Percentiles rank a stretch among this genome's conserved stretches.
Conservation (phyloP, 2,888 invertebrate species). For the Harmothoe impar region DNA sequence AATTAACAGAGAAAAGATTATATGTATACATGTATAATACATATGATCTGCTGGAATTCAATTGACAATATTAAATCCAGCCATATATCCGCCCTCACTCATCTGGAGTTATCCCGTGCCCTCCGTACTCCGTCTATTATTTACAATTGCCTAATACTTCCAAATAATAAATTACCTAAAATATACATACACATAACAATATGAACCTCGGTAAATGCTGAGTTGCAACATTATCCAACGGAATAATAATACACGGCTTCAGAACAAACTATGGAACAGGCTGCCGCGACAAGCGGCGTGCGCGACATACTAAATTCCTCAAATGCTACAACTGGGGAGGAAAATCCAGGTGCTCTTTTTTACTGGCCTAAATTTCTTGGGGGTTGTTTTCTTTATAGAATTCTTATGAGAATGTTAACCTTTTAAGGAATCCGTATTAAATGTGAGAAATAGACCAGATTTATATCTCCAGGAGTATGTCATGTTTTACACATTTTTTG, state of each 20-base stretch:
- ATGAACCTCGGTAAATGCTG: background rate
- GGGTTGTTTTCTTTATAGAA: no score
- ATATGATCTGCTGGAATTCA: no score
- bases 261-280: background rate
- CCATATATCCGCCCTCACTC: background rate
- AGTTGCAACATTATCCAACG: background rate
- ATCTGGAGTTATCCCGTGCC: background rate
- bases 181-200: conserved; percentile 15
- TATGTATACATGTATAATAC: no score
- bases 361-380: no score
- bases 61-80: background rate
- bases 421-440: no score
- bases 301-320: background rate
- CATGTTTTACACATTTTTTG: no score
- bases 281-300: background rate
- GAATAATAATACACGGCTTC: background rate
- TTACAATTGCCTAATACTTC: conserved; percentile 15
- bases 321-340: background rate
- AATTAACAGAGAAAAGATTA: no score
- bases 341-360: no score
- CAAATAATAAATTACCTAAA: conserved; percentile 38
- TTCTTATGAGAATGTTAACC: no score
- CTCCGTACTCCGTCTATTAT: background rate
- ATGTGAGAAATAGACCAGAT: no score
- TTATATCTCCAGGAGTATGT: no score